A percentile compares a stretch with the other conserved stretches of the same genome.
Conservation (phyloP, 2,888 invertebrate species). For the Tinea semifulvella region DNA sequence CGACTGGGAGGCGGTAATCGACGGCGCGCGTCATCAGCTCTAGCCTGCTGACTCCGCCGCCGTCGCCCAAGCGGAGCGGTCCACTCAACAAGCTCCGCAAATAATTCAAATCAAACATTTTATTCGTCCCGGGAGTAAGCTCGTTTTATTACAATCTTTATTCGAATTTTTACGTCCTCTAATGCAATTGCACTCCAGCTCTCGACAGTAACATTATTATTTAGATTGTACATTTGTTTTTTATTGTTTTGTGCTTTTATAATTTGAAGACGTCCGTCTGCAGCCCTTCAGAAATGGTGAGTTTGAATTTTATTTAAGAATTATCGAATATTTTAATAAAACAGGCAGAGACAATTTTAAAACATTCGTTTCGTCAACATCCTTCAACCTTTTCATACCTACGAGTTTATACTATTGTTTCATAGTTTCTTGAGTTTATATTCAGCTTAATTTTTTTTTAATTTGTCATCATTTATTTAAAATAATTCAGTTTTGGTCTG, state of each 20-base stretch:
- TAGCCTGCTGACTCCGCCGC: not conserved
- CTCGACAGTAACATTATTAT: slow-evolving; percentile 47
- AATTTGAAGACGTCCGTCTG: slow-evolving; percentile 31
- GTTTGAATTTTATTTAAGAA: slow-evolving; percentile 25
- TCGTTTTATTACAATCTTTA: slow-evolving; percentile 52
- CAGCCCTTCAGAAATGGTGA: slow-evolving; percentile 37
- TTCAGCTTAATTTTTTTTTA: no score
- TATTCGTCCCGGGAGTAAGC: slow-evolving; percentile 44
- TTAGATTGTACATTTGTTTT: slow-evolving; percentile 37
- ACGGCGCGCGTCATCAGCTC: slow-evolving; percentile 19
- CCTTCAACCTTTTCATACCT: no score
- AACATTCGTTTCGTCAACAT: no score
- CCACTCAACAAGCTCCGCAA: not conserved
- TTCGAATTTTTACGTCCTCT: slow-evolving; percentile 49
- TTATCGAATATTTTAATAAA: not conserved
- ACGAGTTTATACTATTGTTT: no score
- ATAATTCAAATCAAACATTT: slow-evolving; percentile 34
- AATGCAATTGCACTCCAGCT: slow-evolving; percentile 62
- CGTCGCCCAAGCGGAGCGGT: slow-evolving; percentile 17
- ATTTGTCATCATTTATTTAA: no score
- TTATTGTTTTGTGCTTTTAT: slow-evolving; percentile 35
- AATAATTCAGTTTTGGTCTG: no score
- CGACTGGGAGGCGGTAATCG: slow-evolving; percentile 24
- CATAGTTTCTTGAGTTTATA: no score
- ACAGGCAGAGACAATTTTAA: no score